Evolutionary conservation across 2,797 vertebrate genomes (phyloP), one percentile per base, ranked within the genome.

Genomic region (Chaetophractus vellerosus): DNA sequence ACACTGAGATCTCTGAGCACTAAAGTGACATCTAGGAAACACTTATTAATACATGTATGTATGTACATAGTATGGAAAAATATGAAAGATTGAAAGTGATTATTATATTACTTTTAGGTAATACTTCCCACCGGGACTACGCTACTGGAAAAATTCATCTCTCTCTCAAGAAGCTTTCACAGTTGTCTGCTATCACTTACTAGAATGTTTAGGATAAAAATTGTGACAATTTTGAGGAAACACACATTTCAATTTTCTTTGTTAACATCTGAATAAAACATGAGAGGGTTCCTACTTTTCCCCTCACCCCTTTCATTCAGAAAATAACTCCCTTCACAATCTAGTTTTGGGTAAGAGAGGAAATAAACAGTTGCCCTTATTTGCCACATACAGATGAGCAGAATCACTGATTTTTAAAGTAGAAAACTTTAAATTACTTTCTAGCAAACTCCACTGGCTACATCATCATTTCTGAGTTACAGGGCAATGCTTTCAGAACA

Each of bases 151-250:
- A 98, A 97, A 96, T 96, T 96, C 96, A 96, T 96, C 96, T 98
- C 96, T 97, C 64, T 97, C 95, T 96, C 94, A 95, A 97, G 97
- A 96, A 96, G 93, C 97, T 97, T 97, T 95, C 95, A 93, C 92
- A 97, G 94, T 98, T 96, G 97, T 97, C 97, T 96, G 66, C 98
- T 98, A 98, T 98, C 97, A 98, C 97, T 98, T 98, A 98, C 98
- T 94, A 98, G 97, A 98, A 98, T 98, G 97, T 98, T 98, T 98
- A 98, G 98, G 98, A 97, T 98, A 45, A 76, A 97, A 98, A 97
- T 97, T 98, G 98, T 98, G 97, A 97, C 98, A 97, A 95, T 97
- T 98, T 98, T 98, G 98, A 98, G 98, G 97, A 98, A 98, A 98
- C 98, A 98, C 98, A 97, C 96, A 96, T 98, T 97, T 98, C 98